Base-by-base conservation (phyloP, 2,797 vertebrate genomes). In the Poecilia gillii region DNA sequence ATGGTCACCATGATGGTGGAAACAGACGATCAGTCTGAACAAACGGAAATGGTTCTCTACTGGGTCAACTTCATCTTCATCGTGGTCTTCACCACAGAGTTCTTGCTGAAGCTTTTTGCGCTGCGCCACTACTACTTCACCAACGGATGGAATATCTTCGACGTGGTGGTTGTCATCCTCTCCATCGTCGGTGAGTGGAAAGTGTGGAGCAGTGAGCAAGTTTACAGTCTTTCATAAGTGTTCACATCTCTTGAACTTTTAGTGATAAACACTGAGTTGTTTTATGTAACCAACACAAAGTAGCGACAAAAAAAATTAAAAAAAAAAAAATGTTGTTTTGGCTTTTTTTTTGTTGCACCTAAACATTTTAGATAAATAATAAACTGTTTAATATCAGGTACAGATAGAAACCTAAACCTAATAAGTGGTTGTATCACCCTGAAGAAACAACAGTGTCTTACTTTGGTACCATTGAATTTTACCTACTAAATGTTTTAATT, bases 1-100 rank as follows among this genome's bases (percentile, higher is more conserved):
- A 99, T 99, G 99, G 98, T 99, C 73, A 99, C 99, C 25, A 99
- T 99, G 99, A 99, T 99, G 99, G 98, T 99, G 90, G 99, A 99
- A 94, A 99, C 99, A 0, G 99, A 99, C 0, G 97, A 97, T 0
- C 99, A 99, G 85, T 99, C 97, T 53, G 87, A 95, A 66, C 97
- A 99, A 90, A 98, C 98, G 20, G 98, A 99, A 90, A 93, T 83
- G 45, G 98, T 99, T 81, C 96, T 99, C 1, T 99, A 99, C 94
- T 99, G 98, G 99, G 97, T 99, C 90, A 99, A 99, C 93, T 96
- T 99, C 74, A 98, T 99, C 80, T 99, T 99, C 33, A 98, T 99
- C 81, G 97, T 99, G 86, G 96, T 97, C 85, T 99, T 99, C 96
- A 99, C 99, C 84, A 96, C 95, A 0, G 99, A 99, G 94, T 99